Evolutionary conservation across 1,140 invertebrate genomes (phyloP).

Genomic region (Physella acuta): DNA sequence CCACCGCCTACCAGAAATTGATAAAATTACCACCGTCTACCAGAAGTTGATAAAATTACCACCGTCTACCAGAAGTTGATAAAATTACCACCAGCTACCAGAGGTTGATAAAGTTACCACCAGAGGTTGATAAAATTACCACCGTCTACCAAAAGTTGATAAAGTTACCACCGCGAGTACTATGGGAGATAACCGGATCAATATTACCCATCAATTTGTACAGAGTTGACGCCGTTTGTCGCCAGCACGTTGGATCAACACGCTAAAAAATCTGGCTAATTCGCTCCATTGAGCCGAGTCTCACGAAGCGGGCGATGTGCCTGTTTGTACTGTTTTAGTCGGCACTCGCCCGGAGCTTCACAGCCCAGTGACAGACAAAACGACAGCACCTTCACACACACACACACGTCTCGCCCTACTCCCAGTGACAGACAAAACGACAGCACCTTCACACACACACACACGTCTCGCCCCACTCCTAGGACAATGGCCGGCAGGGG

Average conservation of each 20-base stretch:
- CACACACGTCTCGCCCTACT: background rate
- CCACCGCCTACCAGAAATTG: no score
- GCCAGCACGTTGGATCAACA: slow-evolving; percentile 16
- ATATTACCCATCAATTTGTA: slow-evolving; percentile 5
- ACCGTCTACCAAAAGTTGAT: no score
- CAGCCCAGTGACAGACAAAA: slow-evolving; percentile 3
- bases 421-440: slow-evolving; percentile 1
- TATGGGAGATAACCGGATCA: background rate
- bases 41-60: no score
- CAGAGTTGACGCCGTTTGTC: slow-evolving; percentile 11
- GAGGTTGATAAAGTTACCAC: no score
- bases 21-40: no score
- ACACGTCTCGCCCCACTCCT: background rate
- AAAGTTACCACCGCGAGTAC: no score
- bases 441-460: slow-evolving; percentile 8
- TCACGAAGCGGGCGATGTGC: background rate
- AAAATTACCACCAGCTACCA: no score
- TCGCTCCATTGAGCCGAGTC: background rate
- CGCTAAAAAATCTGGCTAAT: background rate
- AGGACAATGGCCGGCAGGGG: no score
- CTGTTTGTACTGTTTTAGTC: slow-evolving; percentile 17
- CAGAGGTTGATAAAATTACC: no score
- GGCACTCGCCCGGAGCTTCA: background rate
- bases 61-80: no score
- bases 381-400: slow-evolving; percentile 3